Conservation (phyloP, 1,140 invertebrate genomes). For the Ceratina australensis region DNA sequence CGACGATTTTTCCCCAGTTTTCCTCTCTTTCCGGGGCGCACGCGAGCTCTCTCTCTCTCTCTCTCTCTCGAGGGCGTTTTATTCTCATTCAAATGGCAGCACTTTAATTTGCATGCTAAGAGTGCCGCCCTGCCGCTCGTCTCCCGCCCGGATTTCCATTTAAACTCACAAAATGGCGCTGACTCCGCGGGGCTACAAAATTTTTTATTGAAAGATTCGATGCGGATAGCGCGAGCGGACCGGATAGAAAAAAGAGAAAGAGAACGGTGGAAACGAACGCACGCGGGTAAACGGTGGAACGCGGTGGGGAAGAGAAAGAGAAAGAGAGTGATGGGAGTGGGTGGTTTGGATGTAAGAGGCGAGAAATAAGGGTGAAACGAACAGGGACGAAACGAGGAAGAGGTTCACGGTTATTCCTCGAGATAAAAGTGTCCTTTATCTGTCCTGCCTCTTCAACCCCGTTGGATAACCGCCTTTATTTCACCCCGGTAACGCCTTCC, state of each 20-base stretch:
- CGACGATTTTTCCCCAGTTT: conserved; percentile 7
- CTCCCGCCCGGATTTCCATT: conserved; percentile 77
- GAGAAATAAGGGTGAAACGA: conserved; percentile 49
- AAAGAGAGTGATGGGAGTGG: conserved; percentile 9
- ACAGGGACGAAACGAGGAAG: conserved; percentile 38
- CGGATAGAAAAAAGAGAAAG: conserved; percentile 36
- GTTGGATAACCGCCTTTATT: conserved; percentile 56
- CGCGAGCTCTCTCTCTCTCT: too few species aligned
- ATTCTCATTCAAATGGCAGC: conserved; percentile 79
- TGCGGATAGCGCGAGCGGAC: conserved; percentile 70
- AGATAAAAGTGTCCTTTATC: conserved; percentile 79
- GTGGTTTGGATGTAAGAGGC: conserved; percentile 36
- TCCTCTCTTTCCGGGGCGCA: conserved; percentile 14
- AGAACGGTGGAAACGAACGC: neutral
- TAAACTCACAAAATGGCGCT: conserved; percentile 80
- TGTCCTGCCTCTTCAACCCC: conserved; percentile 56
- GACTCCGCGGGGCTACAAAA: conserved; percentile 78
- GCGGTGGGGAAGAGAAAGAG: too few species aligned
- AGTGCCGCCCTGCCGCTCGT: conserved; percentile 68
- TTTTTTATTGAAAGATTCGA: conserved; percentile 81
- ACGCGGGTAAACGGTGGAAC: neutral
- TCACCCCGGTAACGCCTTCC: conserved; percentile 43
- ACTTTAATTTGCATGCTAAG: conserved; percentile 81
- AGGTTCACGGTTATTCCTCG: conserved; percentile 68
- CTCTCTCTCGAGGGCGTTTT: conserved; percentile 73